Base-by-base conservation (phyloP, 2,888 invertebrate genomes). In the Odontocolon sp. region DNA sequence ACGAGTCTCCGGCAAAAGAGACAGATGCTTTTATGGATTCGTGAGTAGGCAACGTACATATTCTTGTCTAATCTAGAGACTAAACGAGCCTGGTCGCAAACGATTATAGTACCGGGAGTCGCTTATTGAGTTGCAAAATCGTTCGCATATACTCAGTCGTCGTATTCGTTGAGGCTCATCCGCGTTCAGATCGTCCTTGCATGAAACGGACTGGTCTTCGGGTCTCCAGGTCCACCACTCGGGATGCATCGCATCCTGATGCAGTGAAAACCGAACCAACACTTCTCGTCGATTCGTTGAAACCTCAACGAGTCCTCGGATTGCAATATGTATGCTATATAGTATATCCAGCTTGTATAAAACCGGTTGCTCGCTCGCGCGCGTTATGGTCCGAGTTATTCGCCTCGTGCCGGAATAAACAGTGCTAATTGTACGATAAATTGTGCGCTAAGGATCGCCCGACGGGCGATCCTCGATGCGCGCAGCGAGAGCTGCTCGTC, bases 341-440 rank as follows among this genome's bases (percentile, higher is more conserved):
- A 42, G 8, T 33, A 45, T 45, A 21, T 21, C 23, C 50, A 21
- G 66, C 56, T 59, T 66, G 61, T 61, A 78, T 80, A 79, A 82
- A 85, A 85, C 85, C 84, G 84, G 84, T 85, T 82, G 81, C 61
- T 45, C 40, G 61, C 21, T 71, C 71, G 76, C 71, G 72, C 67
- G 79, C 76, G 67, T 81, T 81, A 78, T 80, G 68, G 70, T 75
- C 78, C 79, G 79, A 81, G 80, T 85, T 81, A 82, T 82, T 81
- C 76, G 76, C 78, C 79, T 72, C 78, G 78, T 79, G 76, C 78
- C 47, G 80, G 80, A 79, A 81, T 83, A 85, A 83, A 83, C 81
- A 83, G 80, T 80, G 80, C 82, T 85, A 85, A 85, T 85, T 84
- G 85, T 81, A 80, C 83, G 82, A 85, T 85, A 85, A 84, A 85